Percentiles rank a stretch among this genome's conserved stretches.
phyloP scores from a whole-genome alignment of 1,140 invertebrate genomes.

The Pseudomyrmex gracilis region DNA sequence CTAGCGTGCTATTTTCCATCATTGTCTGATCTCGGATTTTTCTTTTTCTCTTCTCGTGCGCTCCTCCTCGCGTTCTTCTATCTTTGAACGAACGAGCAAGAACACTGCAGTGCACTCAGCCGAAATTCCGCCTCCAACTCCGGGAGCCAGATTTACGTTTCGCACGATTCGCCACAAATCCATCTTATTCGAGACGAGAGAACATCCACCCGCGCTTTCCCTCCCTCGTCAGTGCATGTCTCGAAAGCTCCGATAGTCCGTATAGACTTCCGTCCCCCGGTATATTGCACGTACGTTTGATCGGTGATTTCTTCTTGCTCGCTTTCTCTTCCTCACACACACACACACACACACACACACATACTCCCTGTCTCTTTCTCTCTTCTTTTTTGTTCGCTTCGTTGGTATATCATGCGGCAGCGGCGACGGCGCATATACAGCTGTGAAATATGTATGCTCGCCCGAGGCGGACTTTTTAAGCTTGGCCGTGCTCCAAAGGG shows the following conservation, averaged over 20 bases:
- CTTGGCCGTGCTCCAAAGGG: constrained; percentile 62
- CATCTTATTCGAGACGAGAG: constrained; percentile 58
- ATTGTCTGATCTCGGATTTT: constrained; percentile 43
- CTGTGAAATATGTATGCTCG: constrained; percentile 63
- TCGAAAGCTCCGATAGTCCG: constrained; percentile 46
- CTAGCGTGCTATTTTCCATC: constrained; percentile 5
- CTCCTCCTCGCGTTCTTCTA: not conserved
- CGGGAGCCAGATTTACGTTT: constrained; percentile 53
- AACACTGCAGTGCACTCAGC: constrained; percentile 54
- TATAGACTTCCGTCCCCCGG: constrained; percentile 12
- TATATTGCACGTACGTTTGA: constrained; percentile 47
- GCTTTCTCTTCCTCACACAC: not conserved
- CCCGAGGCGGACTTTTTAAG: constrained; percentile 53
- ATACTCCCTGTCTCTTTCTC: not conserved
- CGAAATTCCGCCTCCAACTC: constrained; percentile 56
- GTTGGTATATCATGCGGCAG: constrained; percentile 31
- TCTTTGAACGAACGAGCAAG: constrained; percentile 30
- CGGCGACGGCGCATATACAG: constrained; percentile 44
- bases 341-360: too few relatives aligned
- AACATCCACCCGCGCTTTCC: constrained; percentile 10
- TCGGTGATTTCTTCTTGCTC: constrained; percentile 33
- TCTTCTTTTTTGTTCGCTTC: not conserved
- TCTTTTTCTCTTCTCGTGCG: constrained; percentile 33
- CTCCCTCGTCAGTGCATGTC: constrained; percentile 23
- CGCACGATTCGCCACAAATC: constrained; percentile 61